Evolutionary conservation across 2,888 invertebrate genomes (phyloP), one percentile per base, ranked within the genome.

Genomic region (Tupiocoris notatus): DNA sequence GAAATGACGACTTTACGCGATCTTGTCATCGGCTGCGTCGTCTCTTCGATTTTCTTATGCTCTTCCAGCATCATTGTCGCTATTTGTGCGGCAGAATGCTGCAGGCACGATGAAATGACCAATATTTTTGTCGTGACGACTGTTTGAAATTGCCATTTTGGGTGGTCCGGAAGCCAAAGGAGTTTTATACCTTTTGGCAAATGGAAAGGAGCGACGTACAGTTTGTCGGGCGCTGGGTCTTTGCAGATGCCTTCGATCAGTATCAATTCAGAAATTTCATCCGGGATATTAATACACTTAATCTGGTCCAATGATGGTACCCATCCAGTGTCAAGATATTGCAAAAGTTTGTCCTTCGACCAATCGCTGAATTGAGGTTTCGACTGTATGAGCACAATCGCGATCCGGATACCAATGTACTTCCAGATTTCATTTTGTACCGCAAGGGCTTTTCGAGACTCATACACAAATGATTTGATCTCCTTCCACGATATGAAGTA

Each of bases 371-470:
- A 73, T 21, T 20, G 73, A 12, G 63, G 21, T 54, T 73, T 73
- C 6, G 22, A 54, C n/a, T 73, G 73, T 7, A 63, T 3, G 21
- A 73, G 56, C 16, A 63, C 23, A 1, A 64, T 22, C 3, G 56
- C 63, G n/a, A 73, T 16, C 6, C 73, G 62, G 17, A 73, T 63
- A 12, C 73, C 73, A 1, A 73, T 73, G 56, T 54, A 63, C 12
- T 73, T 73, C 73, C 73, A 73, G 54, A 73, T 73, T 16, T 17
- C 23, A n/a, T 56, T 56, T 21, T 73, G 62, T n/a, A 73, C 63
- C 20, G 24, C 39, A 6, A 56, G 21, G 1, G 63, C 6, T n/a
- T 23, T 16, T 0, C 17, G 20, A 1, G 73, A 73, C 18, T 73
- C 73, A 54, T 73, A 56, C 1, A 64, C 39, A 39, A 73, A 22